Conservation (phyloP, 2,888 invertebrate species). For the Epiblema foenella region DNA sequence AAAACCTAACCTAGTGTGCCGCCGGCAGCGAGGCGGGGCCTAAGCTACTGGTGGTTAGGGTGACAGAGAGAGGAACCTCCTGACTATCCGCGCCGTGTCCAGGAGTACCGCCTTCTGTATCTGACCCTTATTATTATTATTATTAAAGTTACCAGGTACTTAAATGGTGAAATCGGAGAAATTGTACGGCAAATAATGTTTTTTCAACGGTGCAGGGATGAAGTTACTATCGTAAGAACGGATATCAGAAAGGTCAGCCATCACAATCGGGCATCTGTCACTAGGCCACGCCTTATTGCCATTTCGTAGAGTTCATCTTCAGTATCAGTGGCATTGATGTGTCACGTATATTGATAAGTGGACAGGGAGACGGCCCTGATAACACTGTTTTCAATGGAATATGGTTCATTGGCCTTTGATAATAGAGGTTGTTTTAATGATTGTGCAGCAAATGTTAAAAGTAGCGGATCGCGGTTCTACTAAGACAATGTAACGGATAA, state of each 20-base stretch:
- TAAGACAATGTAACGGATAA: background rate
- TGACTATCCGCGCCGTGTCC: too few species aligned
- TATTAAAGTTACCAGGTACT: too few species aligned
- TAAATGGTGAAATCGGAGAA: too few species aligned
- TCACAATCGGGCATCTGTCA: conserved; percentile 52
- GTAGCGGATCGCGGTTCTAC: background rate
- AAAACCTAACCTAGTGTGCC: too few species aligned
- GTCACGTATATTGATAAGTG: conserved; percentile 59
- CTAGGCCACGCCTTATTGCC: conserved; percentile 46
- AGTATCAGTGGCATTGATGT: conserved; percentile 47
- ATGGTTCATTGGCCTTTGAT: conserved; percentile 31
- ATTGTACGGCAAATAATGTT: too few species aligned
- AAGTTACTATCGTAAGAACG: conserved; percentile 4
- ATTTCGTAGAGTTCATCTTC: conserved; percentile 46
- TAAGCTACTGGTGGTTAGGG: too few species aligned
- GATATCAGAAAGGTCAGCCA: conserved; percentile 33
- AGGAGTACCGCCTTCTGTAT: too few species aligned
- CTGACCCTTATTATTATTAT: too few species aligned
- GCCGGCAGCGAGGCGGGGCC: too few species aligned
- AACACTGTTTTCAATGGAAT: conserved; percentile 34
- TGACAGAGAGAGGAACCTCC: too few species aligned
- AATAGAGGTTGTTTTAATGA: conserved; percentile 32
- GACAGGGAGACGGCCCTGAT: conserved; percentile 42
- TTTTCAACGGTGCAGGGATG: background rate
- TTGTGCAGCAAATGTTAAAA: background rate